A percentile compares a stretch with the other conserved stretches of the same genome.
phyloP scores from a whole-genome alignment of 2,888 invertebrate species.

The Pantelozetes paolii region DNA sequence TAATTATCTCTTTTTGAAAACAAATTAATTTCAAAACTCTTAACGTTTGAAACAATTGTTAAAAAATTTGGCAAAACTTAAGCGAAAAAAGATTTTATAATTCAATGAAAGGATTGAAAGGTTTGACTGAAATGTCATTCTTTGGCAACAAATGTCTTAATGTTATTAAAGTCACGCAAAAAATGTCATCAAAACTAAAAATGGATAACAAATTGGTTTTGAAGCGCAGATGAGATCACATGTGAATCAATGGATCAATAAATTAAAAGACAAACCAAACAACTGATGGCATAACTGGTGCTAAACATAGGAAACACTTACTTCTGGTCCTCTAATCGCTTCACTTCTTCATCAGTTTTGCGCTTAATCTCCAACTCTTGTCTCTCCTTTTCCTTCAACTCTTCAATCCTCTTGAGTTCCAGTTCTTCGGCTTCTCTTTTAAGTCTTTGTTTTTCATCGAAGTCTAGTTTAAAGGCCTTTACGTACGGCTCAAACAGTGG shows the following conservation, averaged over 20 bases:
- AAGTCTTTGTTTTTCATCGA: constrained; percentile 67
- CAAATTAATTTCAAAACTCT: too few relatives aligned
- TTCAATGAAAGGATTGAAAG: too few relatives aligned
- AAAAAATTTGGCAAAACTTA: background rate
- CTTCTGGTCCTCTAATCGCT: constrained; percentile 50
- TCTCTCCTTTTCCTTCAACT: constrained; percentile 54
- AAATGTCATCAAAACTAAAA: constrained; percentile 7
- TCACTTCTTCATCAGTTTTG: constrained; percentile 50
- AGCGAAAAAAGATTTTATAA: too few relatives aligned
- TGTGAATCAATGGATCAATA: background rate
- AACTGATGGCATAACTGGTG: constrained; percentile 30
- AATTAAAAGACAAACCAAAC: background rate
- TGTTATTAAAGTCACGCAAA: background rate
- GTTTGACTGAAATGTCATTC: too few relatives aligned
- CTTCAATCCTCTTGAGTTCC: constrained; percentile 59
- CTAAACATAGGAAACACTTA: constrained; percentile 43
- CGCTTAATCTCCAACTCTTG: constrained; percentile 52
- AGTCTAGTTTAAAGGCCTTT: constrained; percentile 83
- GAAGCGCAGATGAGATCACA: background rate
- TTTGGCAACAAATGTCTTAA: background rate
- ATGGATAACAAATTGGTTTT: constrained; percentile 14
- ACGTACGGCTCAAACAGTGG: constrained; percentile 85
- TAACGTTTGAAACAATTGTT: background rate
- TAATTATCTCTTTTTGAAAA: background rate
- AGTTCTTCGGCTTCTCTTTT: constrained; percentile 49